Evolutionary conservation across 2,797 vertebrate species (phyloP), one percentile per base, ranked within the genome.

Genomic region (Gastrophryne carolinensis): DNA sequence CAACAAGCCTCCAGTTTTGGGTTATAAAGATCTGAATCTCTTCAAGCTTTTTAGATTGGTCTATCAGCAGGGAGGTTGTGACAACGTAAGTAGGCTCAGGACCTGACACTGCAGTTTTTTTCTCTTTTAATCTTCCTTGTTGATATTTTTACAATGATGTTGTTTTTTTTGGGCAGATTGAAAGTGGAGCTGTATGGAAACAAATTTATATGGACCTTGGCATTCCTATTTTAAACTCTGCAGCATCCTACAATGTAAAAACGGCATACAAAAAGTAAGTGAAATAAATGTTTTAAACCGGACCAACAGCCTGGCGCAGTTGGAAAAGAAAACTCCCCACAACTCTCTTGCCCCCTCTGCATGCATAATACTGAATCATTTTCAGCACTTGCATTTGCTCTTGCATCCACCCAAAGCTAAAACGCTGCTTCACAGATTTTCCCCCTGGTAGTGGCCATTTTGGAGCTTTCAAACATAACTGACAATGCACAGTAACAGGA

Each of bases 201-300:
- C 97, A 98, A 91, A 94, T 99, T 91, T 99, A 99, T 92, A 96
- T 98, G 89, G 97, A 99, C 85, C 92, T 99, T 82, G 97, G 97
- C 83, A 98, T 99, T 90, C 97, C 97, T 2, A 93, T 98, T 82
- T 92, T 99, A 82, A 99, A 98, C 89, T 98, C 97, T 0, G 97
- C 97, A 80, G 97, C 97, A n/a, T 98, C 97, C 39, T 99, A 99
- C 90, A 99, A 99, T 82, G 97, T 99, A 77, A 99, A 99, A 92
- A 99, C 97, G 0, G 97, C 97, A 44, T 99, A 98, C 89, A 96
- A 87, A 90, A 99, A 98, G 97, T 98, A 93, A 93, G 95, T 90
- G 73, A 19, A n/a, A n/a, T n/a, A n/a, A n/a, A n/a, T n/a, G n/a
- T n/a, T n/a, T n/a, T n/a, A n/a, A n/a, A n/a, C n/a, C n/a, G n/a